These are phyloP conservation scores for Hydractinia echinata DNA, from an alignment of 30 jellyfish, hydroid and myxozoan species.

Conservation along the genomic window DNA sequence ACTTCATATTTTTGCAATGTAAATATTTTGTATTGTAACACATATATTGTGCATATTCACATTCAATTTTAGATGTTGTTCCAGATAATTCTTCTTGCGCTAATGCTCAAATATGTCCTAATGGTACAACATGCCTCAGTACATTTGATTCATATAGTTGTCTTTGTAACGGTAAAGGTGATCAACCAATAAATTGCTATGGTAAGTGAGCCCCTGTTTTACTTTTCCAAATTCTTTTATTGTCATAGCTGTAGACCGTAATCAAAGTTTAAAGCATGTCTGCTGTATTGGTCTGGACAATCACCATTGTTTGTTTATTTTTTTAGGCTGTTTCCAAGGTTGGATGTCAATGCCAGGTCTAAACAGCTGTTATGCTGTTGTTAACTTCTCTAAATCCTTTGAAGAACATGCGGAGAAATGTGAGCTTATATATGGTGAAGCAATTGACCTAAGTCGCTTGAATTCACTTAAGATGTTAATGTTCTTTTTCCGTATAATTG, in stretches of 20 bases:
- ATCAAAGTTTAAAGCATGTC: neutral
- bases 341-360: constrained; percentile 38
- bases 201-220: neutral
- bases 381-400: neutral
- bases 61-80: too few relatives aligned
- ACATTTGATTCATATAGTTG: constrained; percentile 1
- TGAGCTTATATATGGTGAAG: neutral
- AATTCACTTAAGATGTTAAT: neutral
- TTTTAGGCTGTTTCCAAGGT: constrained; percentile 39
- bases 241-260: neutral
- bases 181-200: neutral
- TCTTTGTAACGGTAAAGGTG: neutral
- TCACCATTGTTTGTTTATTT: neutral
- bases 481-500: neutral
- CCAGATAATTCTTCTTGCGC: neutral
- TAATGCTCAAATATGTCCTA: neutral
- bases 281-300: neutral
- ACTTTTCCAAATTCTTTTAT: neutral
- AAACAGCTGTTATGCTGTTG: constrained; percentile 13
- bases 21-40: too few relatives aligned
- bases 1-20: too few relatives aligned
- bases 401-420: neutral
- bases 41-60: too few relatives aligned
- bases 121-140: neutral
- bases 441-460: neutral